Evolutionary conservation across 2,113 vertebrate species (phyloP).

Genomic region (Cyprinodon brontotheroides): DNA sequence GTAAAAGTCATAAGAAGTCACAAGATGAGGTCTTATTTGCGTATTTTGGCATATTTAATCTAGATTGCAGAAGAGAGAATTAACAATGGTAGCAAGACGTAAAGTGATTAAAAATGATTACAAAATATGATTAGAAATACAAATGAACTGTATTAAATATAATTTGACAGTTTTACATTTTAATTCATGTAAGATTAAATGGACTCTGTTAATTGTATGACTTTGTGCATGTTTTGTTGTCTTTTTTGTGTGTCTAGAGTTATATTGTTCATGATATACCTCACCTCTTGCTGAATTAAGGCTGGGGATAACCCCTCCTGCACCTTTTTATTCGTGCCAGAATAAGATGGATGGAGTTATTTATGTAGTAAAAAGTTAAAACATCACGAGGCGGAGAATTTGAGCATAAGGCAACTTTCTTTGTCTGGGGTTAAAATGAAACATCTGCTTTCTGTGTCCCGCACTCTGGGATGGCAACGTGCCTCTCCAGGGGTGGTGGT

Average conservation of each 20-base stretch:
- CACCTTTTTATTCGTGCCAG: background rate
- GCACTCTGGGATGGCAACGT: constrained; percentile 42
- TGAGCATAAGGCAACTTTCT: constrained; percentile 2
- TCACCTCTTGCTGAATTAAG: background rate
- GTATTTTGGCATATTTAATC: too few relatives aligned
- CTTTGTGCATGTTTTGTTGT: too few relatives aligned
- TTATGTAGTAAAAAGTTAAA: constrained; percentile 31
- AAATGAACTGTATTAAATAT: too few relatives aligned
- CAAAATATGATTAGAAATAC: too few relatives aligned
- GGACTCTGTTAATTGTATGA: too few relatives aligned
- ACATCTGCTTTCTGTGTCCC: constrained; percentile 57
- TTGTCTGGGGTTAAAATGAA: constrained; percentile 28
- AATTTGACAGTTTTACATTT: too few relatives aligned
- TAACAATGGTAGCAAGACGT: too few relatives aligned
- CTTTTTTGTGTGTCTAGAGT: background rate
- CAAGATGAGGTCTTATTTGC: too few relatives aligned
- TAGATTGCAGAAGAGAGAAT: too few relatives aligned
- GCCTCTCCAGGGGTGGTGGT: constrained; percentile 40
- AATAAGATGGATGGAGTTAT: background rate
- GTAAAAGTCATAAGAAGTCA: too few relatives aligned
- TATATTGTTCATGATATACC: background rate
- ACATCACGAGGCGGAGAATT: constrained; percentile 39
- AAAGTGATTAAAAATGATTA: too few relatives aligned
- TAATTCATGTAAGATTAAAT: too few relatives aligned
- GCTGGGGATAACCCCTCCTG: background rate